Percentiles rank a stretch among this genome's conserved stretches.
Conservation (phyloP, 2,113 vertebrate species). For the Chaetura pelagica region DNA sequence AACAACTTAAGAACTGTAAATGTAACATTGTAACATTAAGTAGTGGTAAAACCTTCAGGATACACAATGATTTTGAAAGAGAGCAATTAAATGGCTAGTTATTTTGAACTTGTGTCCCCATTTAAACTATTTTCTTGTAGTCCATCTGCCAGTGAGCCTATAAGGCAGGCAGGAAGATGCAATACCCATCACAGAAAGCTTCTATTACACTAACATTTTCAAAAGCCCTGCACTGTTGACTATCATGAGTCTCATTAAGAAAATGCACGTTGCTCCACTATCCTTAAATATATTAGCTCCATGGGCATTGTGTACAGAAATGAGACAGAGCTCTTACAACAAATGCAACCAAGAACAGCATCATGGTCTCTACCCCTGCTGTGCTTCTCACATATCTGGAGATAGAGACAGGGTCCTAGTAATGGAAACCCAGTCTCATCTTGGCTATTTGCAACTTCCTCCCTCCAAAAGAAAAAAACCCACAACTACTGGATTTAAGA, state of each 20-base stretch:
- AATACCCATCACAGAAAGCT: neutral
- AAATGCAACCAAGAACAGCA: neutral
- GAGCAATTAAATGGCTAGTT: slow-evolving; percentile 6
- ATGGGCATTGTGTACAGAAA: neutral
- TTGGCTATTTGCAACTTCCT: neutral
- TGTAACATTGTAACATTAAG: neutral
- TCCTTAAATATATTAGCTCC: neutral
- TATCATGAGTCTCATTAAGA: neutral
- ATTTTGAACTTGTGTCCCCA: slow-evolving; percentile 24
- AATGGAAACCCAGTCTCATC: neutral
- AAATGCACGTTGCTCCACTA: neutral
- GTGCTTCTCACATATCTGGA: neutral
- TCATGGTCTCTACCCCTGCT: neutral
- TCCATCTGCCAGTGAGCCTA: slow-evolving; percentile 53
- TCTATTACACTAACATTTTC: neutral
- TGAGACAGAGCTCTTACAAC: neutral
- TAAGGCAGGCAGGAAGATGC: neutral
- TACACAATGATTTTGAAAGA: slow-evolving; percentile 12
- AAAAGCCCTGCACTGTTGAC: neutral
- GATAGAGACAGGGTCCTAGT: neutral
- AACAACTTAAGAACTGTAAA: slow-evolving; percentile 47
- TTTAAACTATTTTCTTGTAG: neutral
- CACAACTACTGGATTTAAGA: neutral
- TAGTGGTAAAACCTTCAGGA: slow-evolving; percentile 23
- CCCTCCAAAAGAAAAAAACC: too few relatives aligned